These are phyloP conservation scores for Aphelenchoides avenae DNA, from an alignment of 1,140 invertebrate species.

Conservation along the genomic window DNA sequence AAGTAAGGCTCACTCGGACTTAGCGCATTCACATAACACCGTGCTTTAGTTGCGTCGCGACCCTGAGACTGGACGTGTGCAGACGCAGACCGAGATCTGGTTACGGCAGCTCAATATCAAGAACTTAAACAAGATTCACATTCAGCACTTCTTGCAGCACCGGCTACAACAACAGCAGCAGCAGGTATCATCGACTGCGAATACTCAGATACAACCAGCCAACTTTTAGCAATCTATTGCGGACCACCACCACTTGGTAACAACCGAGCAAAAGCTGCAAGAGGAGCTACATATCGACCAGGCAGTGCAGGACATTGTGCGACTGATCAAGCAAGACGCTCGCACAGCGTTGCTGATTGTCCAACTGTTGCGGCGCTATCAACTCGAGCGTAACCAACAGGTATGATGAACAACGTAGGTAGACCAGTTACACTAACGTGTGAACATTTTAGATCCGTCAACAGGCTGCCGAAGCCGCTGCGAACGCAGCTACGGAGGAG, in stretches of 20 bases:
- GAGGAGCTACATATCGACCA: slow-evolving; percentile 46
- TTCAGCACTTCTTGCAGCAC: slow-evolving; percentile 45
- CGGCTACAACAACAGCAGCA: slow-evolving; percentile 53
- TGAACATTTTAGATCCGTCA: no score
- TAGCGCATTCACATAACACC: slow-evolving; percentile 7
- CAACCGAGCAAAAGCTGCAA: slow-evolving; percentile 34
- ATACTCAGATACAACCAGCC: not conserved
- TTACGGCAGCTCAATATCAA: slow-evolving; percentile 42
- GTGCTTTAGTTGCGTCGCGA: slow-evolving; percentile 14
- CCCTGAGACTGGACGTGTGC: slow-evolving; percentile 21
- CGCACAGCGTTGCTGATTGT: slow-evolving; percentile 46
- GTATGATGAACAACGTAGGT: no score
- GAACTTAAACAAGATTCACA: slow-evolving; percentile 39
- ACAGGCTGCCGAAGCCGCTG: no score
- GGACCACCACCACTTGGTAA: slow-evolving; percentile 33
- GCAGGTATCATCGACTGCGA: slow-evolving; percentile 25
- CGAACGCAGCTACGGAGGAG: no score
- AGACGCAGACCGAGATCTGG: slow-evolving; percentile 33
- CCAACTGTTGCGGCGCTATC: slow-evolving; percentile 44
- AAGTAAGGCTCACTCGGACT: slow-evolving; percentile 18
- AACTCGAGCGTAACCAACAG: slow-evolving; percentile 38
- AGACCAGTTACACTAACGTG: no score
- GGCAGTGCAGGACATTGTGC: slow-evolving; percentile 52
- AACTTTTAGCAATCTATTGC: slow-evolving; percentile 22
- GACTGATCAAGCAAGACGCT: slow-evolving; percentile 47